Evolutionary conservation across 1,140 invertebrate genomes (phyloP), one percentile per base, ranked within the genome.

Genomic region (Drosophila santomea): DNA sequence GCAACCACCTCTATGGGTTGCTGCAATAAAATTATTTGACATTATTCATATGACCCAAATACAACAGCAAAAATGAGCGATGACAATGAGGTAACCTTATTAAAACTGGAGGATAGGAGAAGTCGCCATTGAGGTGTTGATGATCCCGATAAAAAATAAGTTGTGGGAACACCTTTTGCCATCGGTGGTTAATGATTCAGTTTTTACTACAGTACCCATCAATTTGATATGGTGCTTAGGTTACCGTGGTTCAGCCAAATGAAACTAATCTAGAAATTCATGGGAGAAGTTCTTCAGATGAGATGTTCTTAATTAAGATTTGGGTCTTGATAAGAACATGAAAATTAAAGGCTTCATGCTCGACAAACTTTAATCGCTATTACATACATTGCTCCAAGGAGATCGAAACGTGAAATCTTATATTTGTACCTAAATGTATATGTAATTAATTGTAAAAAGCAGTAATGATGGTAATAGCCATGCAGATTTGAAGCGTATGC

Each of bases 61-160:
- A 77, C 72, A 61, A 75, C 78, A 32, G 79, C 68, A 61, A 78
- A 78, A 84, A 88, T 89, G 83, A 88, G 52, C 75, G 83, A 88
- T 89, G 80, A 69, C 68, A 68, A 47, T 63, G 63, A 57, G 60
- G 41, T 48, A 52, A 59, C 48, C 23, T 59, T 17, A 52, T 51
- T 60, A 72, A 61, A 54, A 59, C 39, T 32, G 43, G 55, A 11
- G 44, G 11, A 6, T 47, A 47, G 45, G 23, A 1, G 1, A 32
- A 11, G n/a, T 50, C 61, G 61, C 59, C 44, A 51, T 76, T 20
- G 59, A 83, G 64, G 78, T 66, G 83, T 78, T 85, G 83, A 82
- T 72, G 52, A 14, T 57, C 32, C 41, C 39, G 79, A 82, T 82
- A 32, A 32, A 8, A 52, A 44, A 1, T 17, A 17, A 17, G 32